These are phyloP conservation scores for Darevskia nairensis DNA, from an alignment of 2,797 vertebrate species.

Conservation along the genomic window DNA sequence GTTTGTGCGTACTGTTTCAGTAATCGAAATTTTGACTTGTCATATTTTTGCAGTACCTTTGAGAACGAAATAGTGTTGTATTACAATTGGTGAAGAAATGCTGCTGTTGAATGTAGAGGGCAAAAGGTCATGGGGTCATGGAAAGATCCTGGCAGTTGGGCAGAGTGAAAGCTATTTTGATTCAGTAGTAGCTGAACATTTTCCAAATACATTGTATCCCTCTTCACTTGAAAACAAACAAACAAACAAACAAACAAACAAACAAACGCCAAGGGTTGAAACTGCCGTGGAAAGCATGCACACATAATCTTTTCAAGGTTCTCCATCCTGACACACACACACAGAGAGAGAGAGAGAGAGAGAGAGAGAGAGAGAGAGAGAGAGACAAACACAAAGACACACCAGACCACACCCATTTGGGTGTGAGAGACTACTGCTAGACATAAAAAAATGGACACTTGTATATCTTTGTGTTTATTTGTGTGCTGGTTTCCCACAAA, in stretches of 20 bases:
- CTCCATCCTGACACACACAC: neutral
- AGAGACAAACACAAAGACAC: too few species aligned
- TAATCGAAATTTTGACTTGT: neutral
- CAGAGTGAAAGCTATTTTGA: neutral
- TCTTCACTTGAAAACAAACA: neutral
- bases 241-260: neutral
- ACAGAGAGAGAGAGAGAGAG: too few species aligned
- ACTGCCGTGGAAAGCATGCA: too few species aligned
- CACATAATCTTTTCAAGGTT: neutral
- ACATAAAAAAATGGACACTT: neutral
- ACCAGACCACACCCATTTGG: neutral
- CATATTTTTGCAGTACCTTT: neutral
- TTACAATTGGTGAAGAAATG: neutral
- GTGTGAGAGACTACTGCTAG: too few species aligned
- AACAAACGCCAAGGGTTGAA: neutral
- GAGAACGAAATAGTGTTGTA: neutral
- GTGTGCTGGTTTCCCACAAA: neutral
- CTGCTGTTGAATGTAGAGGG: neutral
- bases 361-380: too few species aligned
- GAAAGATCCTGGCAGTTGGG: neutral
- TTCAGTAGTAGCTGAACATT: neutral
- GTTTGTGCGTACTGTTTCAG: constrained; percentile 4
- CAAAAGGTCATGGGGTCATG: neutral
- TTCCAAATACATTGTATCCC: neutral
- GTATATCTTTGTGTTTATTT: neutral